Evolutionary conservation across 2,888 invertebrate species (phyloP).

Genomic region (Drosophila histrio): DNA sequence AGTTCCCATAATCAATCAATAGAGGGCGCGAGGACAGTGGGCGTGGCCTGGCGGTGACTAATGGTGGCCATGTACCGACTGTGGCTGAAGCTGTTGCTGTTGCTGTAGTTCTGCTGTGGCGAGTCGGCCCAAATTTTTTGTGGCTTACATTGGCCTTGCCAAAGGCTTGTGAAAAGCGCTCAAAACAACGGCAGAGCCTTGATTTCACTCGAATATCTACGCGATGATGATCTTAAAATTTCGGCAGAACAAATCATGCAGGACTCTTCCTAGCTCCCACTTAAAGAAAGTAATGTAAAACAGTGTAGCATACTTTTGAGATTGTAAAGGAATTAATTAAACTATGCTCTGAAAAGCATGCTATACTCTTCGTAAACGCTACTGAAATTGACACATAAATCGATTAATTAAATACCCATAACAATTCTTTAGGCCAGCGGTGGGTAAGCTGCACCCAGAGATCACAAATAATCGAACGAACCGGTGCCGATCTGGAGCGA

Average conservation of each 20-base stretch:
- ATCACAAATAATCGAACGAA: too few relatives aligned
- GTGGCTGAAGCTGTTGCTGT: conserved; percentile 7
- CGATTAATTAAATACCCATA: too few relatives aligned
- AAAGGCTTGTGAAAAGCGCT: neutral
- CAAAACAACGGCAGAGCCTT: conserved; percentile 1
- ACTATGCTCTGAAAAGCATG: neutral
- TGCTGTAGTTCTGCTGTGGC: neutral
- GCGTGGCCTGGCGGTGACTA: conserved; percentile 53
- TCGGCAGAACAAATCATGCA: too few relatives aligned
- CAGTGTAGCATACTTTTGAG: too few relatives aligned
- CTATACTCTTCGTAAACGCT: neutral
- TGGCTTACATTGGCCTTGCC: conserved; percentile 18
- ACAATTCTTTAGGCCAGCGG: too few relatives aligned
- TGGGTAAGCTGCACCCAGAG: too few relatives aligned
- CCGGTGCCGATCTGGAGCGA: too few relatives aligned
- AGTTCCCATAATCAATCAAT: conserved; percentile 82
- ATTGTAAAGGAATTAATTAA: neutral
- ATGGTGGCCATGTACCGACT: conserved; percentile 48
- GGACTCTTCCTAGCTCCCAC: too few relatives aligned
- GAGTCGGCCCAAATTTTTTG: conserved; percentile 13
- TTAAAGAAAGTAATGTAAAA: too few relatives aligned
- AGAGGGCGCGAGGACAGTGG: conserved; percentile 48
- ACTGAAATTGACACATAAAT: too few relatives aligned
- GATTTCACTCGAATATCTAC: neutral
- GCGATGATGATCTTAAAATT: neutral